Base-by-base conservation (phyloP, 2,797 vertebrate species). In the Argya squamiceps region DNA sequence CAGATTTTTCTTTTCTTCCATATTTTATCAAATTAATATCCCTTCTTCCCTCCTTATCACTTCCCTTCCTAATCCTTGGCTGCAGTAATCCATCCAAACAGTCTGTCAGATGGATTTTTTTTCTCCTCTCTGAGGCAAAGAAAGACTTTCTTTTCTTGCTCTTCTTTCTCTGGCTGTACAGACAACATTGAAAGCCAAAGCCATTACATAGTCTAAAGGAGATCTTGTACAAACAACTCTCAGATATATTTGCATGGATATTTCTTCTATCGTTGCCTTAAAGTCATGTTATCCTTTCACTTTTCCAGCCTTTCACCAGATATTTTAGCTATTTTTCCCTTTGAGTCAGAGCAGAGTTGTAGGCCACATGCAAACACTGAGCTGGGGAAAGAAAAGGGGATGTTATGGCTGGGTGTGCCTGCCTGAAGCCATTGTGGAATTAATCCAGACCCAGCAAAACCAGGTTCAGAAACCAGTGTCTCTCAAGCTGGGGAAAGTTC, bases 211-310 rank as follows among this genome's bases (percentile, higher is more conserved):
- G 37, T 46, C 50, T 74, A 30, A 60, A 82, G 32, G 12, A 78
- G 22, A 65, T 11, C 16, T 50, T 50, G 16, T 37, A 53, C 0
- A 0, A 71, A 50, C 30, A 81, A 7, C 23, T 68, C 58, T 56
- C 67, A 76, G 43, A 43, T 73, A 30, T 7, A 41, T 82, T 74
- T 91, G 75, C 17, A 37, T 24, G 24, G 7, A 1, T 60, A 70
- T 93, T 91, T 78, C 36, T 91, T 77, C 24, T 58, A 74, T 23
- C 12, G 9, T 12, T 70, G n/a, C 39, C 36, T 71, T 70, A 58
- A 92, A 85, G 44, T 47, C 30, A 16, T 4, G 2, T 50, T 76
- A 53, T 16, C 43, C 21, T 69, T 89, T 20, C 32, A 22, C 26
- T 39, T 39, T 39, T 39, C 39, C 39, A 39, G 39, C 39, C 39